phyloP scores from a whole-genome alignment of 2,113 vertebrate genomes.

The Ceuthmochares aereus region DNA sequence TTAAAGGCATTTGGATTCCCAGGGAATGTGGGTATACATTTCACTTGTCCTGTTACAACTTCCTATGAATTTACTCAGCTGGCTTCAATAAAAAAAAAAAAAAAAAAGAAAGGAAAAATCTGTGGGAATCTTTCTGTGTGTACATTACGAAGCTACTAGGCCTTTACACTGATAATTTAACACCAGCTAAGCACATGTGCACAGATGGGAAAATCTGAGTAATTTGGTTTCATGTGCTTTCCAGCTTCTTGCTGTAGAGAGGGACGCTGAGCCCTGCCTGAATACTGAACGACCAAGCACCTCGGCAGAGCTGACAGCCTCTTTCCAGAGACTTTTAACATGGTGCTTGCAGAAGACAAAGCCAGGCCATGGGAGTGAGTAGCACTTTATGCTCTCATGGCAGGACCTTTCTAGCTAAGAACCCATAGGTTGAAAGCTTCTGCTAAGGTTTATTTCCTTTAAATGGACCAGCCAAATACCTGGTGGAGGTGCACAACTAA shows the following conservation, averaged over 20 bases:
- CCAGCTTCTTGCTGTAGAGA: slow-evolving; percentile 30
- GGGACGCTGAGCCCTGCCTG: not conserved
- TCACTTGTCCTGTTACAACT: slow-evolving; percentile 72
- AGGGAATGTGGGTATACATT: slow-evolving; percentile 73
- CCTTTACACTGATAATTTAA: slow-evolving; percentile 75
- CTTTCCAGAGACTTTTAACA: not conserved
- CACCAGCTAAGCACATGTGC: slow-evolving; percentile 72
- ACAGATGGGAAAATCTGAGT: slow-evolving; percentile 72
- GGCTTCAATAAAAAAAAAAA: slow-evolving; percentile 71
- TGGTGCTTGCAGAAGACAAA: not conserved
- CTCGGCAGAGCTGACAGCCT: not conserved
- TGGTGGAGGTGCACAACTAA: not conserved
- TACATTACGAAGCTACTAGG: slow-evolving; percentile 72
- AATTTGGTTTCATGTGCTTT: slow-evolving; percentile 60
- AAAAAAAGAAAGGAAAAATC: slow-evolving; percentile 41
- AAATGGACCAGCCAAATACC: not conserved
- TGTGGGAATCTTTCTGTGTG: slow-evolving; percentile 78
- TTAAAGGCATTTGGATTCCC: slow-evolving; percentile 67
- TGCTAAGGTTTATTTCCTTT: not conserved
- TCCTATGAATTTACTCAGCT: slow-evolving; percentile 78
- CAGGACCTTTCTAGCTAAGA: not conserved
- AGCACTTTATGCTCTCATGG: not conserved
- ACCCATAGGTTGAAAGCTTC: not conserved
- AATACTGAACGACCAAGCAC: accelerated
- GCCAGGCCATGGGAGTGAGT: accelerated